Evolutionary conservation across 2,888 invertebrate genomes (phyloP).

Genomic region (Conchocele bisecta): DNA sequence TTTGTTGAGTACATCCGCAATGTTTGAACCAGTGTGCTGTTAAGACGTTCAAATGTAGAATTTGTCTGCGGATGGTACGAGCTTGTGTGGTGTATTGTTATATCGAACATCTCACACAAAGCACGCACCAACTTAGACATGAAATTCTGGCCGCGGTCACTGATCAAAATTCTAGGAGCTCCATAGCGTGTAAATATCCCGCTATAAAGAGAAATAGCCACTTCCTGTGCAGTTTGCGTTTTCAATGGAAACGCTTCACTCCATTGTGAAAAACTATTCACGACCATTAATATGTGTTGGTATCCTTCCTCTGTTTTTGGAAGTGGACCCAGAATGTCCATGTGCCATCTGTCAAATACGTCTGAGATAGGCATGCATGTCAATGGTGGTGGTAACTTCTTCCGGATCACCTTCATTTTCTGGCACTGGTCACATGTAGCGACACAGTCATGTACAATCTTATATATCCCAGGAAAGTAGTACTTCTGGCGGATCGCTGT

Average conservation of each 20-base stretch:
- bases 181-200: background rate
- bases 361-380: constrained; percentile 29
- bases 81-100: constrained; percentile 46
- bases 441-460: constrained; percentile 11
- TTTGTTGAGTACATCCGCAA: constrained; percentile 39
- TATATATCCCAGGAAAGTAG: constrained; percentile 35
- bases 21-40: constrained; percentile 37
- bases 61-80: constrained; percentile 58
- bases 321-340: constrained; percentile 38
- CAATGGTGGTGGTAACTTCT: constrained; percentile 15
- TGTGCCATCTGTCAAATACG: constrained; percentile 28
- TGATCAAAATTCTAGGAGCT: background rate
- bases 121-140: constrained; percentile 54
- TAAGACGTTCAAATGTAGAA: constrained; percentile 42
- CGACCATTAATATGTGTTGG: constrained; percentile 36
- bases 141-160: constrained; percentile 50
- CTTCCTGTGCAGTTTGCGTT: constrained; percentile 34
- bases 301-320: constrained; percentile 30
- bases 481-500: constrained; percentile 9
- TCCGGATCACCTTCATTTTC: constrained; percentile 1
- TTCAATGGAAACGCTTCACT: constrained; percentile 38
- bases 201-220: background rate
- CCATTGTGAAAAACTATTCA: constrained; percentile 35
- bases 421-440: constrained; percentile 34
- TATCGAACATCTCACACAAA: constrained; percentile 52